A percentile compares a stretch with the other conserved stretches of the same genome.
phyloP scores from a whole-genome alignment of 2,113 vertebrate genomes.

The Strigops habroptila region DNA sequence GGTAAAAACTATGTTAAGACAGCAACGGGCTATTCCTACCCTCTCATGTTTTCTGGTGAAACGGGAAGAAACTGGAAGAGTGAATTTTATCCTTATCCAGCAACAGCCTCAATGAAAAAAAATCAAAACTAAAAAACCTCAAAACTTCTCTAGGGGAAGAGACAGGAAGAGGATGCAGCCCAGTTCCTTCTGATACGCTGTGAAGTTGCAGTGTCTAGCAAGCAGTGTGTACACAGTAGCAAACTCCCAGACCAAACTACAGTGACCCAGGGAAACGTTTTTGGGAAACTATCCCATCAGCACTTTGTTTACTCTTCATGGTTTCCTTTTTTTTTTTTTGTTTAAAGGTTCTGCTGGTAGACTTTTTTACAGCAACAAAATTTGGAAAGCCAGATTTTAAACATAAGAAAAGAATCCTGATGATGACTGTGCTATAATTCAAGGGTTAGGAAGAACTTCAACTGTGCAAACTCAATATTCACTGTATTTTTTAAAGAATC shows the following conservation, averaged over 20 bases:
- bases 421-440: not conserved
- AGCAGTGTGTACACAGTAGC: conserved; percentile 72
- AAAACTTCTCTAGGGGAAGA: conserved; percentile 66
- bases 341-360: not conserved
- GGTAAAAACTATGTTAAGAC: not conserved
- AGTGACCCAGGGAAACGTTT: conserved; percentile 74
- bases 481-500: not conserved
- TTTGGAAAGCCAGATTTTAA: not conserved
- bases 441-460: not conserved
- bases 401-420: not conserved
- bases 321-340: conserved; percentile 69
- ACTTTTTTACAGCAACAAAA: not conserved
- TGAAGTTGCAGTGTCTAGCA: conserved; percentile 68
- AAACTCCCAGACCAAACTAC: conserved; percentile 71
- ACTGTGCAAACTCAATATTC: not conserved
- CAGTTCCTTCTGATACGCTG: conserved; percentile 85
- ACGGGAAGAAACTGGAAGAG: not conserved
- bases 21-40: not conserved
- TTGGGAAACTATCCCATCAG: conserved; percentile 78
- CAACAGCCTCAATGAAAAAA: conserved; percentile 45
- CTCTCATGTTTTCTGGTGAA: not conserved
- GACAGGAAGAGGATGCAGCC: conserved; percentile 87
- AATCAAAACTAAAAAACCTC: not conserved
- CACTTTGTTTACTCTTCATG: conserved; percentile 75
- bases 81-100: conserved; percentile 60